These are phyloP conservation scores for Oostethus manadensis DNA, from an alignment of 2,113 vertebrate genomes.

Conservation along the genomic window DNA sequence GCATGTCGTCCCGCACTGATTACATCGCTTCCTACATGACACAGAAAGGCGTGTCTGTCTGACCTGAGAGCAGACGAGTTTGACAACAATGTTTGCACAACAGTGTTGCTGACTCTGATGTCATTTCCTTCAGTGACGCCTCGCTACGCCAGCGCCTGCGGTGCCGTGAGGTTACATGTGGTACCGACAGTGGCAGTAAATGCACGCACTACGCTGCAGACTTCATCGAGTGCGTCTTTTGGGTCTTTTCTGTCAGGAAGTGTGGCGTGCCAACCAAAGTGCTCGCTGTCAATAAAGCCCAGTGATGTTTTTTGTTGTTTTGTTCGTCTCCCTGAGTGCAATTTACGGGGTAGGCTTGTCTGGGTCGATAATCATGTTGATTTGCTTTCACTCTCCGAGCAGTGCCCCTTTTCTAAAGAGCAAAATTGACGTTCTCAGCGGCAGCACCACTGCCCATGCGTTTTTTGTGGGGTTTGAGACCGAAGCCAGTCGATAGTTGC, in stretches of 20 bases:
- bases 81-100: slow-evolving; percentile 25
- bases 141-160: not conserved
- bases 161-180: not conserved
- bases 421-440: slow-evolving; percentile 67
- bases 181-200: not conserved
- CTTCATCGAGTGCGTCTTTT: slow-evolving; percentile 10
- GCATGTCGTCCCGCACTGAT: not conserved
- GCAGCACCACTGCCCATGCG: slow-evolving; percentile 54
- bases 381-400: slow-evolving; percentile 65
- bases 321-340: slow-evolving; percentile 54
- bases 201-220: not conserved
- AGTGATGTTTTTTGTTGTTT: slow-evolving; percentile 60
- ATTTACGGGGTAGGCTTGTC: slow-evolving; percentile 55
- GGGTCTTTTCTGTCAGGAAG: slow-evolving; percentile 36
- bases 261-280: slow-evolving; percentile 27
- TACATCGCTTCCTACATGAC: not conserved
- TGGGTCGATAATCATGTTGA: slow-evolving; percentile 63
- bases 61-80: slow-evolving; percentile 19
- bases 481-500: slow-evolving; percentile 49
- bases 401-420: slow-evolving; percentile 67
- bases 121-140: slow-evolving; percentile 28
- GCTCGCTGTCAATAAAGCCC: slow-evolving; percentile 55
- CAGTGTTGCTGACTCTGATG: slow-evolving; percentile 13
- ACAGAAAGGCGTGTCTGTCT: slow-evolving; percentile 7
- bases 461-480: slow-evolving; percentile 52